Conservation (phyloP, 2,113 vertebrate species). For the Crotalus viridis region DNA sequence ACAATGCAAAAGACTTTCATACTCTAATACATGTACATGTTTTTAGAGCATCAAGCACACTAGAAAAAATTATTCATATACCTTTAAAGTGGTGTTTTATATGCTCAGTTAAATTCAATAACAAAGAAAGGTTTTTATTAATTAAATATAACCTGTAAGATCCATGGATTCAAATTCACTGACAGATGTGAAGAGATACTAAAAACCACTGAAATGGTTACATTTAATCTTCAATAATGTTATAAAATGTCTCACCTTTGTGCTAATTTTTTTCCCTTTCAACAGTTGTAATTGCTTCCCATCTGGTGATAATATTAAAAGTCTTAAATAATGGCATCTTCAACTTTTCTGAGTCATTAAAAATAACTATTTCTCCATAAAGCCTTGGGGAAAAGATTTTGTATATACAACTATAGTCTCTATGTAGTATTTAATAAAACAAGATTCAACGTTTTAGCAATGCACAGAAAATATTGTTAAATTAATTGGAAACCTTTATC, state of each 20-base stretch:
- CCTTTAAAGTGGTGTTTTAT: neutral
- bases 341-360: slow-evolving; percentile 42
- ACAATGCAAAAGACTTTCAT: neutral
- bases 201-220: slow-evolving; percentile 13
- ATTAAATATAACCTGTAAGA: slow-evolving; percentile 30
- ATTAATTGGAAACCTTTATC: slow-evolving; percentile 58
- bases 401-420: slow-evolving; percentile 44
- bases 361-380: slow-evolving; percentile 54
- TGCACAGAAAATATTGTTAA: slow-evolving; percentile 59
- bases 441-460: slow-evolving; percentile 52
- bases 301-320: slow-evolving; percentile 40
- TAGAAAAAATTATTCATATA: neutral
- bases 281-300: slow-evolving; percentile 34
- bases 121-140: slow-evolving; percentile 22
- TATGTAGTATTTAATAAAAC: slow-evolving; percentile 60
- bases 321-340: slow-evolving; percentile 35
- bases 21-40: neutral
- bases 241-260: slow-evolving; percentile 19
- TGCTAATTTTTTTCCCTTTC: slow-evolving; percentile 34
- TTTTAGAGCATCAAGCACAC: neutral
- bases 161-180: slow-evolving; percentile 32
- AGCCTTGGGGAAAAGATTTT: slow-evolving; percentile 43
- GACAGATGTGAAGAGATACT: neutral
- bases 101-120: slow-evolving; percentile 4
- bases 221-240: slow-evolving; percentile 3